Evolutionary conservation across 2,797 vertebrate species (phyloP), one percentile per base, ranked within the genome.

Genomic region (Sus cebifrons): DNA sequence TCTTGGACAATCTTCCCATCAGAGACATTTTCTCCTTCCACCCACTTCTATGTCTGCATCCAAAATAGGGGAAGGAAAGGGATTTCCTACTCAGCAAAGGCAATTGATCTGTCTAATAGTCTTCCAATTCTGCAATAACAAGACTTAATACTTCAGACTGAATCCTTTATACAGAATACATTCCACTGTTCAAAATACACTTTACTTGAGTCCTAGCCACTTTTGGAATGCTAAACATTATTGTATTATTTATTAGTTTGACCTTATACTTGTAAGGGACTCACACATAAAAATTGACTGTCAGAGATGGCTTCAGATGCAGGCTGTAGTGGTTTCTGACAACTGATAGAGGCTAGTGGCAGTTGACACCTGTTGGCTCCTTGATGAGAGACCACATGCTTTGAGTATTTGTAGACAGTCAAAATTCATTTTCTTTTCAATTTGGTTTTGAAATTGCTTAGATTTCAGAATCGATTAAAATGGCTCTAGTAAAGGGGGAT

Each of bases 351-450:
- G 99, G 77, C 98, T 98, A 93, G 99, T 99, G 56, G 98, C 98
- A 79, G 93, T 97, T 97, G 21, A 99, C 99, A 96, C 98, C 99
- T 16, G 40, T 99, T 8, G 98, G 99, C 97, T 98, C 99, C 0
- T 98, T 99, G 93, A 98, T 99, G 95, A 99, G 99, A 65, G 99
- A 99, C 25, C 99, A 99, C 0, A 98, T 99, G 6, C 99, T 99
- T 73, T 98, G 99, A 96, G 99, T 99, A n/a, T 99, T 99, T 97
- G 99, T 99, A 97, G 99, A 99, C 97, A 99, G 99, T 89, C 99
- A 99, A 96, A 99, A 99, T 97, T 99, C 99, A 23, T 98, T 99
- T 14, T 98, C 99, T 97, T 99, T 99, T 88, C 99, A 99, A 98
- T 96, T 99, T 99, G 64, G 98, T 99, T 97, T 96, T 99, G 97